These are phyloP conservation scores for Alsophila aescularia DNA, from an alignment of 2,888 invertebrate species.

Conservation along the genomic window DNA sequence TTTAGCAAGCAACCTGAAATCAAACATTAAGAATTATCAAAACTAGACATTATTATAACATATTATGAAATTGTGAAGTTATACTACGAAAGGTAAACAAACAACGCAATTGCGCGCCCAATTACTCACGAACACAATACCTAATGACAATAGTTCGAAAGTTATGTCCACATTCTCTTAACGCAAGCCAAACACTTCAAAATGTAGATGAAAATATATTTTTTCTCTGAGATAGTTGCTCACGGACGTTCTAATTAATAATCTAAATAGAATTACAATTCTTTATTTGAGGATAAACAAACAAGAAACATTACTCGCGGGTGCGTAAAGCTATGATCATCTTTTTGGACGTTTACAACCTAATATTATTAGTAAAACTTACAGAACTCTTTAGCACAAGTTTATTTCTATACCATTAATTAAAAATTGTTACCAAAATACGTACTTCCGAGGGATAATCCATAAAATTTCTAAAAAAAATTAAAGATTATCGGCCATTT, in stretches of 20 bases:
- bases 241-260: conserved; percentile 1
- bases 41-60: conserved; percentile 25
- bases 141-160: conserved; percentile 30
- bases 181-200: background rate
- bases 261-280: conserved; percentile 22
- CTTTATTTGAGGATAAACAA: conserved; percentile 47
- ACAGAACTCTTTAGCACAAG: background rate
- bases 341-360: conserved; percentile 1
- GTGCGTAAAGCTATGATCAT: conserved; percentile 20
- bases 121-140: conserved; percentile 40
- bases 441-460: conserved; percentile 52
- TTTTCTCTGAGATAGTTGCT: background rate
- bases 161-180: conserved; percentile 12
- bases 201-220: background rate
- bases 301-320: conserved; percentile 45
- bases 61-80: conserved; percentile 38
- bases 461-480: conserved; percentile 58
- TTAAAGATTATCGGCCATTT: conserved; percentile 67
- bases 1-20: conserved; percentile 38
- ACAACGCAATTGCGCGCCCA: conserved; percentile 77
- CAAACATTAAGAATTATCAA: conserved; percentile 6
- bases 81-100: conserved; percentile 66
- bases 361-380: background rate
- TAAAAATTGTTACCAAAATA: conserved; percentile 33
- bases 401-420: conserved; percentile 7